Base-by-base conservation (phyloP, 2,888 invertebrate genomes). In the Hipparchia semele region DNA sequence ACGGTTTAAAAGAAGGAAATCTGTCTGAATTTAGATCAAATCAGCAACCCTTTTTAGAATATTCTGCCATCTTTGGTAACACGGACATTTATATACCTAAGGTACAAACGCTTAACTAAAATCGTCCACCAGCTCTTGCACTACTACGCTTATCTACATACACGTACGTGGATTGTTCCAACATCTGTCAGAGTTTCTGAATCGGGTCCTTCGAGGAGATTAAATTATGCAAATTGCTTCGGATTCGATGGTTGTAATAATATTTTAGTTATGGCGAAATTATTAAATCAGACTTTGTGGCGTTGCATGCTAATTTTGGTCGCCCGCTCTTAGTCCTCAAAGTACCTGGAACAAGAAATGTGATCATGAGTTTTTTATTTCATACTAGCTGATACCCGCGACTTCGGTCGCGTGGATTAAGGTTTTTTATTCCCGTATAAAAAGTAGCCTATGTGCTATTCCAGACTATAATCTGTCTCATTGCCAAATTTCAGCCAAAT, bases 141-240 rank as follows among this genome's bases (percentile, higher is more conserved):
- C 62, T 62, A 66, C 2, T n/a, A 39, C 23, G 53, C 62, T 75
- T 73, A 73, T 75, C 73, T 69, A 75, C 75, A 54, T 65, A 73
- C 72, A 77, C 62, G 68, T 69, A 71, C 70, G 73, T 70, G 73
- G 69, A 73, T 68, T 73, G 75, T 75, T 73, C 75, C 68, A 68
- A 74, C 77, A 77, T 79, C 75, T 79, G 80, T 79, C 79, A 77
- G 71, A 77, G 72, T 78, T 75, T 76, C 77, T 76, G 77, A 78
- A 80, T 81, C 75, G 77, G 77, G 76, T 75, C 77, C 73, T 78
- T 71, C 73, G 75, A 73, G 76, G 79, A 78, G 79, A 81, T 81
- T 81, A 81, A 82, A 82, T 84, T 83, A 83, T 84, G 81, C 78
- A 82, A 83, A 83, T 81, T 77, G 80, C 76, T 75, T 77, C 76